phyloP scores from a whole-genome alignment of 2,888 invertebrate genomes.

The Petrophora chlorosata region DNA sequence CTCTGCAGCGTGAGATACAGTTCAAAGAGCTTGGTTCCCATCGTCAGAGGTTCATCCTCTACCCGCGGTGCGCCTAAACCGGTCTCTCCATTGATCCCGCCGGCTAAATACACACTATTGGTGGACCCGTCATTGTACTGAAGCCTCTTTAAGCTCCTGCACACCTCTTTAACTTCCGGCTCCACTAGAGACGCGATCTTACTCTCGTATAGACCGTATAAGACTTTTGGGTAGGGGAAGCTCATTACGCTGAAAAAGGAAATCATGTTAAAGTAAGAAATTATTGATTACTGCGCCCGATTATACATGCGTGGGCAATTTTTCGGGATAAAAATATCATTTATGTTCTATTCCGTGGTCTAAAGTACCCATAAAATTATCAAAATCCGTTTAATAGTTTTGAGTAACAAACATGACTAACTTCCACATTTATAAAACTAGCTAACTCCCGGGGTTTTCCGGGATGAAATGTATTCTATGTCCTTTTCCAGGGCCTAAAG shows the following conservation, averaged over 20 bases:
- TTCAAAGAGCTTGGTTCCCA: slow-evolving; percentile 96
- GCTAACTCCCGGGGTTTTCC: too few species aligned
- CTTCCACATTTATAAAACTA: too few species aligned
- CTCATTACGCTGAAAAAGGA: slow-evolving; percentile 85
- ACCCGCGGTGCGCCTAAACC: slow-evolving; percentile 72
- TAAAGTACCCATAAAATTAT: too few species aligned
- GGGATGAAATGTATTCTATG: too few species aligned
- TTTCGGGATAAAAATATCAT: too few species aligned
- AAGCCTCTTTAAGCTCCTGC: slow-evolving; percentile 87
- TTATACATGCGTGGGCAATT: too few species aligned
- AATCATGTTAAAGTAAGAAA: too few species aligned
- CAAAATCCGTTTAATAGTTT: too few species aligned
- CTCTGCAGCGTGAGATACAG: slow-evolving; percentile 95
- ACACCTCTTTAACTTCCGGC: slow-evolving; percentile 88
- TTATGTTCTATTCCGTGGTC: too few species aligned
- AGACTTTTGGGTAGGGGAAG: slow-evolving; percentile 88
- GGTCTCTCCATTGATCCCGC: slow-evolving; percentile 80
- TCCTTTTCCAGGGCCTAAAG: too few species aligned
- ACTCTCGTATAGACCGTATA: slow-evolving; percentile 89
- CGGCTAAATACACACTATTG: slow-evolving; percentile 71
- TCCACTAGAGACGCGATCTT: slow-evolving; percentile 88
- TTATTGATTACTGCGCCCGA: too few species aligned
- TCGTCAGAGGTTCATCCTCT: slow-evolving; percentile 87
- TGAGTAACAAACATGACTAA: too few species aligned
- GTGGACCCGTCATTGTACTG: slow-evolving; percentile 78